phyloP scores from a whole-genome alignment of 1,140 invertebrate genomes.

The Apis florea region DNA sequence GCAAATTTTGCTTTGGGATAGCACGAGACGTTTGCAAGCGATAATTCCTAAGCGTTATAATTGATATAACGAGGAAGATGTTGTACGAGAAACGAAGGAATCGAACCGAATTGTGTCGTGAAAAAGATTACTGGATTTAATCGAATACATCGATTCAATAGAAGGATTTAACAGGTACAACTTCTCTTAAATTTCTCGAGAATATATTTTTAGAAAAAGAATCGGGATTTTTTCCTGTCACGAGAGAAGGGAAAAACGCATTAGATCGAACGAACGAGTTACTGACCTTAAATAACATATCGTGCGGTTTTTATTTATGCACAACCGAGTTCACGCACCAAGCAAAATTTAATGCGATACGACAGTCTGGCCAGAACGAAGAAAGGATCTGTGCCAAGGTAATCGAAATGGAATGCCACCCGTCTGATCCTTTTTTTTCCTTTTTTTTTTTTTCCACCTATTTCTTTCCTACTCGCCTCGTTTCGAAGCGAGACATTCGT shows the following conservation, averaged over 20 bases:
- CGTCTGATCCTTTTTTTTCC: slow-evolving; percentile 20
- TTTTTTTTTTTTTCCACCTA: not conserved
- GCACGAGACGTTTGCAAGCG: not conserved
- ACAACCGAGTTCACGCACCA: slow-evolving; percentile 55
- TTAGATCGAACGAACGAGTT: slow-evolving; percentile 40
- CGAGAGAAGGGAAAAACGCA: not conserved
- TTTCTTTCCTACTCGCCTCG: slow-evolving; percentile 10
- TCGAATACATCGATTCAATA: too few relatives aligned
- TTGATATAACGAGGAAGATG: too few relatives aligned
- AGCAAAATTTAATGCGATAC: slow-evolving; percentile 58
- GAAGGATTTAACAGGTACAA: too few relatives aligned
- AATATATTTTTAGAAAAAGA: too few relatives aligned
- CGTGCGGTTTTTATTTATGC: slow-evolving; percentile 55
- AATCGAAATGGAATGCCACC: slow-evolving; percentile 51
- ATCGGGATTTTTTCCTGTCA: too few relatives aligned
- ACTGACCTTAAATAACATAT: slow-evolving; percentile 53
- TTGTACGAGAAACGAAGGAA: too few relatives aligned
- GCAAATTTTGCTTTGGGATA: not conserved
- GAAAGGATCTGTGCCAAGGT: slow-evolving; percentile 60
- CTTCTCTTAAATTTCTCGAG: too few relatives aligned
- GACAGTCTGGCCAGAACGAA: slow-evolving; percentile 36
- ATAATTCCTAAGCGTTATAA: not conserved
- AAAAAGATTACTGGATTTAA: too few relatives aligned
- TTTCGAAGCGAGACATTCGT: not conserved
- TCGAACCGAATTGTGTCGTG: too few relatives aligned